Conservation (phyloP, 2,888 invertebrate species). For the Synanthedon tipuliformis region DNA sequence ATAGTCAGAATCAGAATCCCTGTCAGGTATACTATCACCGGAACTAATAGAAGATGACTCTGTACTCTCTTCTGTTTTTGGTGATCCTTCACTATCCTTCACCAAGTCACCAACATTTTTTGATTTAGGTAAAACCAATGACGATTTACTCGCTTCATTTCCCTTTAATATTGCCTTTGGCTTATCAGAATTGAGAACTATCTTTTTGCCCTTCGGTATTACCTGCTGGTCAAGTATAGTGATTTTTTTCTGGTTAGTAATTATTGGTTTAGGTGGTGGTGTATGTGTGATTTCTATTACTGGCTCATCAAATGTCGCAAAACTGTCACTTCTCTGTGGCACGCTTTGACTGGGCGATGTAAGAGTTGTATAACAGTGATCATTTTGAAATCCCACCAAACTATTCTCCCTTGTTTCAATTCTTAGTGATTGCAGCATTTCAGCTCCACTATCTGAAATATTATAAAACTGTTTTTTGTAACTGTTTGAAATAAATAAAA, state of each 20-base stretch:
- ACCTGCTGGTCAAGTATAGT: conserved; percentile 62
- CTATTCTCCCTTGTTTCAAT: conserved; percentile 64
- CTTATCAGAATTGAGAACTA: conserved; percentile 48
- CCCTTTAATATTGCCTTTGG: conserved; percentile 45
- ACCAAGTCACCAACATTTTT: conserved; percentile 32
- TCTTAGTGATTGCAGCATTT: conserved; percentile 61
- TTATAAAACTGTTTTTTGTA: not conserved
- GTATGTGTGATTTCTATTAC: conserved; percentile 56
- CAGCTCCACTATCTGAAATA: conserved; percentile 57
- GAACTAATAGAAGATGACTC: conserved; percentile 61
- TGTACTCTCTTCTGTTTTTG: conserved; percentile 59
- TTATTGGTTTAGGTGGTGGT: conserved; percentile 52
- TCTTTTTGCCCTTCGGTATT: conserved; percentile 63
- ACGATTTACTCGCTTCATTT: conserved; percentile 49
- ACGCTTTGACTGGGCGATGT: conserved; percentile 72
- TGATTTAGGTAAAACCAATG: conserved; percentile 34
- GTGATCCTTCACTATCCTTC: conserved; percentile 28
- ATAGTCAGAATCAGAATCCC: conserved; percentile 74
- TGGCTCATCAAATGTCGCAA: conserved; percentile 47
- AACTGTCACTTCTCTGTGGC: conserved; percentile 40
- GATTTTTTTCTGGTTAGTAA: conserved; percentile 57
- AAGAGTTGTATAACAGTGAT: conserved; percentile 84
- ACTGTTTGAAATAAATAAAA: not conserved
- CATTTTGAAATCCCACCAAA: conserved; percentile 77
- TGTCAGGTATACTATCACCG: conserved; percentile 69